Evolutionary conservation across 2,113 vertebrate genomes (phyloP).

Genomic region (Rhinogobius similis): DNA sequence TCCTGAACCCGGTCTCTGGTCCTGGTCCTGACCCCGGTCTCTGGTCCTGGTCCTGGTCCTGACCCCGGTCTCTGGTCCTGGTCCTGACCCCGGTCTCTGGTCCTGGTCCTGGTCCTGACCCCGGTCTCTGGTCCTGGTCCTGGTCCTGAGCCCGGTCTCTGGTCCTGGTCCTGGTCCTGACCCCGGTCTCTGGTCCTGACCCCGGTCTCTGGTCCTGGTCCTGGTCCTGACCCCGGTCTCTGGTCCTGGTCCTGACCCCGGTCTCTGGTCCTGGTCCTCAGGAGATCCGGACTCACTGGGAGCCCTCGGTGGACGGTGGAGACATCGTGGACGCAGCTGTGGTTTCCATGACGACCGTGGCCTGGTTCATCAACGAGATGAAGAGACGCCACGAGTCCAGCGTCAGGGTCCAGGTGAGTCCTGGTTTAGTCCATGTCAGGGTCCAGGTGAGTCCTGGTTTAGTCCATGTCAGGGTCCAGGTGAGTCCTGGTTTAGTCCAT

Average conservation of each 20-base stretch:
- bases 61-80: no score
- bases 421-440: background rate
- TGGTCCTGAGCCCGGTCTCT: no score
- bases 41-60: no score
- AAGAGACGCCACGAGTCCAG: constrained; percentile 96
- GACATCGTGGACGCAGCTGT: constrained; percentile 94
- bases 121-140: no score
- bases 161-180: no score
- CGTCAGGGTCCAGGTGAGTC: constrained; percentile 86
- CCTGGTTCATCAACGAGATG: constrained; percentile 99
- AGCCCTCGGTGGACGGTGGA: constrained; percentile 83
- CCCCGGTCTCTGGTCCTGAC: no score
- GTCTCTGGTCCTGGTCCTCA: constrained; percentile 42
- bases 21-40: no score
- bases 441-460: background rate
- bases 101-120: no score
- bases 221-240: no score
- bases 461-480: background rate
- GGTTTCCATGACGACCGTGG: constrained; percentile 93
- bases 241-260: background rate
- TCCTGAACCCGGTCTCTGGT: no score
- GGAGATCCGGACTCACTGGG: constrained; percentile 95
- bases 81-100: no score
- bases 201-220: no score
- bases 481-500: background rate